phyloP scores from a whole-genome alignment of 2,888 invertebrate genomes.

The Harmothoe impar region DNA sequence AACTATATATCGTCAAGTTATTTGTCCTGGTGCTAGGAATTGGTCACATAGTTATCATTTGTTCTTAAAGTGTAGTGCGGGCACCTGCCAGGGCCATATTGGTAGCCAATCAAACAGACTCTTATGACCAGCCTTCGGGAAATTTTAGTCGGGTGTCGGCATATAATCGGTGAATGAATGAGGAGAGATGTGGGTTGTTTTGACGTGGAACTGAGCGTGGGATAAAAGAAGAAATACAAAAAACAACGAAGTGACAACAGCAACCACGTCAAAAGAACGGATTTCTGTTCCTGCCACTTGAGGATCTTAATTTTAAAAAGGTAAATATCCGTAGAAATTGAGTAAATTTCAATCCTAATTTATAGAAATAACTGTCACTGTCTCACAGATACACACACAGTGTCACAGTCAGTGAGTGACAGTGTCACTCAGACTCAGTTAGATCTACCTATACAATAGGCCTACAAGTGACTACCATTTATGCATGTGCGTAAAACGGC shows the following conservation, averaged over 20 bases:
- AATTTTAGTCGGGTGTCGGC: neutral
- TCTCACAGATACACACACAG: no score
- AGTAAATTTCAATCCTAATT: no score
- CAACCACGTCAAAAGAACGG: neutral
- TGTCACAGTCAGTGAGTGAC: no score
- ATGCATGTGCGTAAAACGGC: no score
- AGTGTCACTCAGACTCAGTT: no score
- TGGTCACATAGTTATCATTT: neutral
- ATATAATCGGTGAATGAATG: constrained; percentile 11
- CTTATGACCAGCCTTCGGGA: neutral
- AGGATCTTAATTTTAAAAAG: neutral
- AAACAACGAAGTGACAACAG: neutral
- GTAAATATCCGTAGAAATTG: neutral
- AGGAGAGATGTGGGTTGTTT: constrained; percentile 4
- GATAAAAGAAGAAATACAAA: neutral
- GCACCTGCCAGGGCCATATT: constrained; percentile 6
- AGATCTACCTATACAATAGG: no score
- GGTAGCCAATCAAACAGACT: constrained; percentile 15
- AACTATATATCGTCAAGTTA: neutral
- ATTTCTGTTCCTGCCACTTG: neutral
- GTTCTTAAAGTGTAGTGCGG: neutral
- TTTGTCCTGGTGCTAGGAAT: neutral
- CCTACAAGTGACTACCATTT: no score
- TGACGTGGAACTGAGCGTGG: neutral
- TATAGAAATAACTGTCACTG: no score